Evolutionary conservation across 2,113 vertebrate species (phyloP).

Genomic region (rat (Rattus norvegicus)): DNA sequence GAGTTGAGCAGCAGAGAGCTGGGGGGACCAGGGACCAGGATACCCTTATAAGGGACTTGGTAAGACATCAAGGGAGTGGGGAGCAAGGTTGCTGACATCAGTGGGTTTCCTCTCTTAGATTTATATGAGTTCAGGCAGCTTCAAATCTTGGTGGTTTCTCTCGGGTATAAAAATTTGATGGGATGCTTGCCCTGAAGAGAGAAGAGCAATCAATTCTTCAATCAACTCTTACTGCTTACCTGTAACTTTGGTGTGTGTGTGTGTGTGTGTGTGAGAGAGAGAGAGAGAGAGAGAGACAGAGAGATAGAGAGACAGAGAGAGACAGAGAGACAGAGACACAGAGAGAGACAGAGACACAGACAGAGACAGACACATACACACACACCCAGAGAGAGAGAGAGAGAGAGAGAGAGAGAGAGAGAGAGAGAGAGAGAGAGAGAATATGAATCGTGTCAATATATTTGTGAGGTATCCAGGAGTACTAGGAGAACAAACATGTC

Average conservation of each 20-base stretch:
- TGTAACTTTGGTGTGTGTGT: background rate
- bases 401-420: background rate
- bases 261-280: too few species aligned
- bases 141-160: background rate
- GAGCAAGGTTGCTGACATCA: background rate
- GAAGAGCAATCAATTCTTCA: background rate
- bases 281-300: too few species aligned
- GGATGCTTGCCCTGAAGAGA: background rate
- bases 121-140: background rate
- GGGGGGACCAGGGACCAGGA: background rate
- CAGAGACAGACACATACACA: too few species aligned
- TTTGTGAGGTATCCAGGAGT: background rate
- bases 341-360: too few species aligned
- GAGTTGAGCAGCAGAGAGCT: background rate
- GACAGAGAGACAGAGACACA: too few species aligned
- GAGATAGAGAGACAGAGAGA: background rate
- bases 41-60: background rate
- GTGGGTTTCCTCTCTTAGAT: background rate
- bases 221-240: background rate
- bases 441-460: background rate
- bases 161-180: background rate
- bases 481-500: background rate
- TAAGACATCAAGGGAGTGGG: background rate
- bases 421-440: too few species aligned
- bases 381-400: too few species aligned